phyloP scores from a whole-genome alignment of 2,113 vertebrate species.

The Sorex fumeus region DNA sequence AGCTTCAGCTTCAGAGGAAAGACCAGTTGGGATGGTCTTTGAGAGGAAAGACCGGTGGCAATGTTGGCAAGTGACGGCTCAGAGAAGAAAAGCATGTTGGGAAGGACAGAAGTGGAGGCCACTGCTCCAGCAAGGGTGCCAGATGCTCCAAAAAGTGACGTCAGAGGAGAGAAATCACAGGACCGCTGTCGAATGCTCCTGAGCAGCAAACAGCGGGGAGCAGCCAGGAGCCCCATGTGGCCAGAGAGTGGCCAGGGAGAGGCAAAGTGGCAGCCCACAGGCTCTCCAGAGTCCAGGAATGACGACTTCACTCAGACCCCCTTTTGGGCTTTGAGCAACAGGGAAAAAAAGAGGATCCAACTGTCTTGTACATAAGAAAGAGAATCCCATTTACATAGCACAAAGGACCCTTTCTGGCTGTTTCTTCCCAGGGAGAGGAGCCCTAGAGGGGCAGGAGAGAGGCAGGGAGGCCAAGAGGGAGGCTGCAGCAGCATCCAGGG shows the following conservation, averaged over 20 bases:
- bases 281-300: too few species aligned
- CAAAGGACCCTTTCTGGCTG: too few species aligned
- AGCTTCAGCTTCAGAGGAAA: not conserved
- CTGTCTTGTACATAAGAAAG: too few species aligned
- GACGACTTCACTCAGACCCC: not conserved
- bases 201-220: not conserved
- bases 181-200: not conserved
- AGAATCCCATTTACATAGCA: too few species aligned
- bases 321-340: not conserved
- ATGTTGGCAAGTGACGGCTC: not conserved
- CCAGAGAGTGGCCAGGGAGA: fast-evolving
- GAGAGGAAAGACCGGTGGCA: not conserved
- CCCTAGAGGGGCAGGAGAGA: not conserved
- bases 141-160: not conserved
- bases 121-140: not conserved
- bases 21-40: too few species aligned
- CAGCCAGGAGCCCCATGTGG: fast-evolving
- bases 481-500: not conserved
- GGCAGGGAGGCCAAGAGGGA: not conserved
- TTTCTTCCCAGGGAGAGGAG: too few species aligned
- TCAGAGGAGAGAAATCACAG: too few species aligned
- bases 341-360: too few species aligned
- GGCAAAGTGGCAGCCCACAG: fast-evolving
- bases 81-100: not conserved
- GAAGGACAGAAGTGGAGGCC: not conserved